These are phyloP conservation scores for Capitulum mitella DNA, from an alignment of 2,888 invertebrate species.

Conservation along the genomic window DNA sequence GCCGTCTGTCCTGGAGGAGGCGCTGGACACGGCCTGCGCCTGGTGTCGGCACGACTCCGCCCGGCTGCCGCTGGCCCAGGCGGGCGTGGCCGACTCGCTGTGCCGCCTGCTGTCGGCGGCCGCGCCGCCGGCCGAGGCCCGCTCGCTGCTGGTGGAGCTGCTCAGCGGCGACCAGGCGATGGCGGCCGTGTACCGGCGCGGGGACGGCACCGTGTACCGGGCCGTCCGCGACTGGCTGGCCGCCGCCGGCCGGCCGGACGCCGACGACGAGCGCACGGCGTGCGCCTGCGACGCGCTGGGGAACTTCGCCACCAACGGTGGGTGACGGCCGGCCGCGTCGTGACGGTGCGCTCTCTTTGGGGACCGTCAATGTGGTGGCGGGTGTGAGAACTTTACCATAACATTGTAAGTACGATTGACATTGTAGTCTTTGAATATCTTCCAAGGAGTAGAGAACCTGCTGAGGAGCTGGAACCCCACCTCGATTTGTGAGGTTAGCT, in stretches of 20 bases:
- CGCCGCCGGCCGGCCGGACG: not conserved
- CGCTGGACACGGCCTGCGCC: not conserved
- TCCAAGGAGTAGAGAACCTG: too few species aligned
- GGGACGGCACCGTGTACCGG: not conserved
- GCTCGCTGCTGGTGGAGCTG: not conserved
- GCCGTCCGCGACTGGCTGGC: not conserved
- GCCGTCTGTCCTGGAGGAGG: not conserved
- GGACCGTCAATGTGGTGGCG: too few species aligned
- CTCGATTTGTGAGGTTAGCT: too few species aligned
- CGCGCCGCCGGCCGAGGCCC: not conserved
- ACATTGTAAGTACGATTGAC: too few species aligned
- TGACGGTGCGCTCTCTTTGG: not conserved
- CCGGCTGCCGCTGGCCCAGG: not conserved
- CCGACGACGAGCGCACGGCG: not conserved
- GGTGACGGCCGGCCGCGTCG: not conserved
- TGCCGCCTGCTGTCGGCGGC: not conserved
- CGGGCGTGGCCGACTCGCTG: not conserved
- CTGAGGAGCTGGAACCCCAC: too few species aligned
- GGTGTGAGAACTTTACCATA: too few species aligned
- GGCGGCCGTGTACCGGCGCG: not conserved
- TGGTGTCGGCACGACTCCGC: not conserved
- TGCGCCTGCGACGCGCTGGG: constrained; percentile 2
- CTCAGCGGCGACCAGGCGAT: constrained; percentile 2
- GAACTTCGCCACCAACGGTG: constrained; percentile 11
- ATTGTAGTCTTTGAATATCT: too few species aligned